Evolutionary conservation across 2,888 invertebrate genomes (phyloP), one percentile per base, ranked within the genome.

Genomic region (Litoditis marina): DNA sequence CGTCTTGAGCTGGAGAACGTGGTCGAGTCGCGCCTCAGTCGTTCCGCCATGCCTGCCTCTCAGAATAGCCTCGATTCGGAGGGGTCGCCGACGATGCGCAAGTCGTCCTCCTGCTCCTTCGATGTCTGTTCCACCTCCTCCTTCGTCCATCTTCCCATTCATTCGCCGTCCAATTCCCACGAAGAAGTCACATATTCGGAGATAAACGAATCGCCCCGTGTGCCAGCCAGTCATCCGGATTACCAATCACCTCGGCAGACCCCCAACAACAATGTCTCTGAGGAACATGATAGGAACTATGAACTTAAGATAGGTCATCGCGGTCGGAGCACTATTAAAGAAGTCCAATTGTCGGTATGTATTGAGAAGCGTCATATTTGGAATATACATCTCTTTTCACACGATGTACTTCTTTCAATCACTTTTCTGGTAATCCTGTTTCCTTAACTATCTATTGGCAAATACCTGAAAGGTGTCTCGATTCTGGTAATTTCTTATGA

Each of bases 21-120:
- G n/a, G n/a, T n/a, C n/a, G n/a, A n/a, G 13, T 36, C 36, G 13
- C 36, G 13, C 36, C 36, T 36, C 36, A 13, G 36, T 13, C 11
- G 13, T n/a, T n/a, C n/a, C n/a, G n/a, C n/a, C n/a, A n/a, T n/a
- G n/a, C 39, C 11, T 39, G 39, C 13, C 11, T n/a, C 39, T n/a
- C 61, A 61, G 22, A 55, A 55, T 22, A 61, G 61, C 30, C 39
- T 61, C 49, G 61, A 61, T 25, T 55, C 55, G 11, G 61, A 61
- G n/a, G 54, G n/a, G 13, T 25, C 25, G n/a, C n/a, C 28, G 25
- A 50, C n/a, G n/a, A 27, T 54, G 31, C n/a, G 55, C n/a, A 54
- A 54, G 30, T 44, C 39, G 1, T 61, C 61, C 2, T 47, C 47
- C 2, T 61, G 61, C 39, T 47, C 61, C 11, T 39, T 46, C 47